phyloP scores from a whole-genome alignment of 2,888 invertebrate genomes.

The Uloborus plumipes region DNA sequence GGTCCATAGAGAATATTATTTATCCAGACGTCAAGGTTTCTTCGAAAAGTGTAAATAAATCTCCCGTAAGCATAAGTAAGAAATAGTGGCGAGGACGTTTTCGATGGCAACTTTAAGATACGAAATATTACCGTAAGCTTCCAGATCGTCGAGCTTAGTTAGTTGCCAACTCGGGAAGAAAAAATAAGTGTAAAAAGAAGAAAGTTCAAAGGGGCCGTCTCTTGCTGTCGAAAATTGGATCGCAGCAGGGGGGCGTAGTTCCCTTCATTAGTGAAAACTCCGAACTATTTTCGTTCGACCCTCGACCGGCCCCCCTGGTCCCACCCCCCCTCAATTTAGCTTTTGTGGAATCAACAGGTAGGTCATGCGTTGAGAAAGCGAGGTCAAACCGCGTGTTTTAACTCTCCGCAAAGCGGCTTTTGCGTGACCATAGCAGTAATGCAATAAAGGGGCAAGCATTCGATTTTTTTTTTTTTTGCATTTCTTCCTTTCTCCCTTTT shows the following conservation, averaged over 20 bases:
- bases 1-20: too few species aligned
- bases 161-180: neutral
- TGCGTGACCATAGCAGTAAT: slow-evolving; percentile 43
- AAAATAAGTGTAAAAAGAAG: slow-evolving; percentile 8
- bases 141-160: too few species aligned
- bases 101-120: too few species aligned
- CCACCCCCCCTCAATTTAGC: neutral
- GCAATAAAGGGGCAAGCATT: slow-evolving; percentile 22
- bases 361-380: slow-evolving; percentile 55
- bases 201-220: slow-evolving; percentile 56
- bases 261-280: slow-evolving; percentile 53
- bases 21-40: too few species aligned
- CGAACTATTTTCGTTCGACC: slow-evolving; percentile 16
- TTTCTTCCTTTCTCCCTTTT: too few species aligned
- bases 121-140: too few species aligned
- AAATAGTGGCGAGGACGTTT: too few species aligned
- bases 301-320: slow-evolving; percentile 18
- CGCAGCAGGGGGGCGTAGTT: slow-evolving; percentile 45
- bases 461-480: neutral
- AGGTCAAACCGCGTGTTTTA: slow-evolving; percentile 37
- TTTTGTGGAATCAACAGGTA: slow-evolving; percentile 43
- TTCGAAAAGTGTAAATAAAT: too few species aligned
- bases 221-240: slow-evolving; percentile 57
- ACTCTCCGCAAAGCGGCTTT: slow-evolving; percentile 30
- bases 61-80: too few species aligned